A percentile compares a stretch with the other conserved stretches of the same genome.
Conservation (phyloP, 2,888 invertebrate genomes). For the Troides helena region DNA sequence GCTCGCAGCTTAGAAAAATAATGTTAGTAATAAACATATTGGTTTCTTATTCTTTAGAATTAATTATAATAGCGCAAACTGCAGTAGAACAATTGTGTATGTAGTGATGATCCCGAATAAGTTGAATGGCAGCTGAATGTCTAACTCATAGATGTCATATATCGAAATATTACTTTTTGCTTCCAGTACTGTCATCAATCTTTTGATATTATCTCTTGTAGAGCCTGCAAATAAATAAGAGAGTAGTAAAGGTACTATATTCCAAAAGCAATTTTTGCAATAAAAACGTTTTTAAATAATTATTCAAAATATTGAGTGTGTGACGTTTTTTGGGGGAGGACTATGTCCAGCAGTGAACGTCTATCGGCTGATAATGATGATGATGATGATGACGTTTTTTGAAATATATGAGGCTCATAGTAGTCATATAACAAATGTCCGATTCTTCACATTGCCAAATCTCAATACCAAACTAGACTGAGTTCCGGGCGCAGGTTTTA, state of each 20-base stretch:
- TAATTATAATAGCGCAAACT: constrained; percentile 46
- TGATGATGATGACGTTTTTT: too few species aligned
- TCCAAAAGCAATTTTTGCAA: not conserved
- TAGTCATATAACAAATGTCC: too few species aligned
- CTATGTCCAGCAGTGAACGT: too few species aligned
- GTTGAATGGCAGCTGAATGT: constrained; percentile 46
- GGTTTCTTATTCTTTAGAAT: not conserved
- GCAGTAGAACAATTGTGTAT: constrained; percentile 57
- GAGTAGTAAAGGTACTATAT: not conserved
- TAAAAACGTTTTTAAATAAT: not conserved
- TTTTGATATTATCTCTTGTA: constrained; percentile 48
- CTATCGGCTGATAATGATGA: too few species aligned
- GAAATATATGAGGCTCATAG: too few species aligned
- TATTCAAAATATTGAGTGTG: not conserved
- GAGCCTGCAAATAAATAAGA: constrained; percentile 40
- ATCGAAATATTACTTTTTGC: constrained; percentile 49
- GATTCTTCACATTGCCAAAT: too few species aligned
- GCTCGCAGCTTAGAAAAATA: too few species aligned
- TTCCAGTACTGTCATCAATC: constrained; percentile 49
- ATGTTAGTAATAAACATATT: not conserved
- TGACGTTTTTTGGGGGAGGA: too few species aligned
- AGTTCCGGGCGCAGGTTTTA: too few species aligned
- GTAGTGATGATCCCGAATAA: constrained; percentile 53
- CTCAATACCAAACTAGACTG: too few species aligned
- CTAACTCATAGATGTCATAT: constrained; percentile 53